A percentile compares a stretch with the other conserved stretches of the same genome.
Evolutionary conservation across 2,113 vertebrate species (phyloP).

Genomic region (Mirounga angustirostris): DNA sequence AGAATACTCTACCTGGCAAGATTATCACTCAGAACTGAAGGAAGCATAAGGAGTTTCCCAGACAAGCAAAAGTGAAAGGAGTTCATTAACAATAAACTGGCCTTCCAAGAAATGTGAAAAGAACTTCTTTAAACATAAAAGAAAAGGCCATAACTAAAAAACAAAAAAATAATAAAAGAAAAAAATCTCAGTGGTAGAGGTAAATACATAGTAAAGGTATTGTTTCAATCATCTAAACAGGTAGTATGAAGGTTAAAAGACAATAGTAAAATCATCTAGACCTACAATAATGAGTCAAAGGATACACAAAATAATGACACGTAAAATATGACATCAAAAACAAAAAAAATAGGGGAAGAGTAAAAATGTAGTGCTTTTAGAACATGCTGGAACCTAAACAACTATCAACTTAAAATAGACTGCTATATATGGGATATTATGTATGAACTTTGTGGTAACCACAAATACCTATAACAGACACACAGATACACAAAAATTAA

Average conservation of each 20-base stretch:
- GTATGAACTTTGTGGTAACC: background rate
- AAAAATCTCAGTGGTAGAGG: background rate
- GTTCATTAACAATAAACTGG: background rate
- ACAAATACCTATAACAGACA: background rate
- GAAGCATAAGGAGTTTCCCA: background rate
- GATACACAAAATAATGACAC: background rate
- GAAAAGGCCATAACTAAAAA: background rate
- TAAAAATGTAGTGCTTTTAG: background rate
- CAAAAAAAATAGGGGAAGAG: background rate
- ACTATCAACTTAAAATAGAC: background rate
- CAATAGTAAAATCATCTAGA: background rate
- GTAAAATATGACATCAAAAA: background rate
- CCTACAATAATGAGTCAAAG: background rate
- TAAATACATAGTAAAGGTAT: background rate
- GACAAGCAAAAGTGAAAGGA: background rate
- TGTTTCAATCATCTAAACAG: background rate
- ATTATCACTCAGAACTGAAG: background rate
- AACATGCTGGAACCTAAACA: background rate
- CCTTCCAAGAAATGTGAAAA: background rate
- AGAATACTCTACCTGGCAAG: background rate
- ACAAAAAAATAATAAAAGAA: background rate
- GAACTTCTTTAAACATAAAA: background rate
- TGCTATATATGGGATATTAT: background rate
- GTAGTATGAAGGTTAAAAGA: background rate
- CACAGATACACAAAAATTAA: background rate